Evolutionary conservation across 2,888 invertebrate species (phyloP), one percentile per base, ranked within the genome.

Genomic region (Caenorhabditis wallacei): DNA sequence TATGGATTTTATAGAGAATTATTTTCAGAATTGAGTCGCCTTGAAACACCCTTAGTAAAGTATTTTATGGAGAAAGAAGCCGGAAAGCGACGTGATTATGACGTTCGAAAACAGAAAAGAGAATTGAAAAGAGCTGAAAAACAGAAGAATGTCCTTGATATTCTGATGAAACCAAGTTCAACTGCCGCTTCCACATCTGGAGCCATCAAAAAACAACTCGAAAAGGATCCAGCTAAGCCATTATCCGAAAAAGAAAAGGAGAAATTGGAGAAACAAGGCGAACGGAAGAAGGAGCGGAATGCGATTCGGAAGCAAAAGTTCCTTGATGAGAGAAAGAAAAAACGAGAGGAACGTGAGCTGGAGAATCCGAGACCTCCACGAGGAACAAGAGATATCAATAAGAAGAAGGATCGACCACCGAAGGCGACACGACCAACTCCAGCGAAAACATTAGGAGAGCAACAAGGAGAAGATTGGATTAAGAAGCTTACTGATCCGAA

Each of bases 381-480:
- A n/a, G 30, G 16, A 13, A 70, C 56, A 8, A 56, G 69, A 18
- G 71, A 66, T 3, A 10, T 48, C n/a, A 30, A 30, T 30, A 66
- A 66, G 46, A 66, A 53, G 16, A 66, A 66, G 43, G 59, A 71
- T 8, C 11, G 53, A 10, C 10, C 20, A 5, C 22, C n/a, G 24
- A 69, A 53, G 40, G 30, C 76, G 5, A 51, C 51, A 20, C 76
- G 76, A 18, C 76, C 76, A 16, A 22, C 78, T 30, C 78, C 78
- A 18, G 78, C 78, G 5, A 78, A 78, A 26, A 81, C 75, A 10
- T 26, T 81, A 13, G 57, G 75, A 1, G 82, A 82, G 63, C 82
- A 82, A 37, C 61, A 74, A 26, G 82, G 76, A 11, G 71, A 71
- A 37, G 71, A 82, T 48, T 82, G 82, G 82, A 76, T 76, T 13